Conservation (phyloP, 1,140 invertebrate species). For the Drosophila sp. region DNA sequence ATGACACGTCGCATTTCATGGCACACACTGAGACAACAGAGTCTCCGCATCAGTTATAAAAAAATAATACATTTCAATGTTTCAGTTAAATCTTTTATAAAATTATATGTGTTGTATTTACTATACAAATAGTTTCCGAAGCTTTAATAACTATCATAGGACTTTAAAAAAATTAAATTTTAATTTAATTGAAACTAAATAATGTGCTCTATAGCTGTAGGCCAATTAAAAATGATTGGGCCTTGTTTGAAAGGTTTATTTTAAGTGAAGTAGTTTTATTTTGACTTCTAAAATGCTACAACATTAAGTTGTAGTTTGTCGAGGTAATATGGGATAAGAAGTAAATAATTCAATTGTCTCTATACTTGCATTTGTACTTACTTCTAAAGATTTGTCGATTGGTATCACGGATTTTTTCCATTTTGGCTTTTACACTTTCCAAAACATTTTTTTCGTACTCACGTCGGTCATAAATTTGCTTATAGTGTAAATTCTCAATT, state of each 20-base stretch:
- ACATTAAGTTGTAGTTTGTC: too few relatives aligned
- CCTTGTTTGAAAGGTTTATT: too few relatives aligned
- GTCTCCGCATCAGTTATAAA: not conserved
- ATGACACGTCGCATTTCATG: constrained; percentile 7
- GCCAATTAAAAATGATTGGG: too few relatives aligned
- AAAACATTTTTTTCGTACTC: constrained; percentile 93
- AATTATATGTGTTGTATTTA: not conserved
- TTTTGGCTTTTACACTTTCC: constrained; percentile 96
- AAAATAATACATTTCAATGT: not conserved
- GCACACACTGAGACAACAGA: not conserved
- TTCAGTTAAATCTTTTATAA: not conserved
- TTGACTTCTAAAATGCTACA: too few relatives aligned
- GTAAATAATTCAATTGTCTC: too few relatives aligned
- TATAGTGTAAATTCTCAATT: constrained; percentile 94
- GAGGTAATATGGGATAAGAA: too few relatives aligned
- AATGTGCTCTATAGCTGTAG: too few relatives aligned
- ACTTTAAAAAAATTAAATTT: too few relatives aligned
- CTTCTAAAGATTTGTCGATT: constrained; percentile 42
- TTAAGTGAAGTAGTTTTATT: too few relatives aligned
- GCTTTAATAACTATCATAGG: not conserved
- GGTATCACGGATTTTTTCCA: constrained; percentile 95
- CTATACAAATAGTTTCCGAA: not conserved
- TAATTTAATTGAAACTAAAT: too few relatives aligned
- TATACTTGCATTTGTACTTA: constrained; percentile 23
- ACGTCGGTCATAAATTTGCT: constrained; percentile 93